Percentiles rank a stretch among this genome's conserved stretches.
Evolutionary conservation across 1,140 invertebrate genomes (phyloP).

Genomic region (Lordiphosa collinella): DNA sequence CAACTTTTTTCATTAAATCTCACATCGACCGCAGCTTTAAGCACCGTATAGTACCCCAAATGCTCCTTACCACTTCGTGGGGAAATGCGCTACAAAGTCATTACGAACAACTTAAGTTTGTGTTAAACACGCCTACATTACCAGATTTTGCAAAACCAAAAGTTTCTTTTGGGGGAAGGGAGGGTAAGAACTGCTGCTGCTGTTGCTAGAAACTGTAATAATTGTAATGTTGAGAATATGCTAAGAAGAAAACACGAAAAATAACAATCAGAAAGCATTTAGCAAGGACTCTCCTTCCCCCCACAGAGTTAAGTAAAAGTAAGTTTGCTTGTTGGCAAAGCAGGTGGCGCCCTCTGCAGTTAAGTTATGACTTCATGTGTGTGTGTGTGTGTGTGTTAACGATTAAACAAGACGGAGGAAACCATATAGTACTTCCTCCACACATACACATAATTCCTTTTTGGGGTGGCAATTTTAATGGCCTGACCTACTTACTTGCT

Average conservation of each 20-base stretch:
- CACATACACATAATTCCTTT: constrained; percentile 36
- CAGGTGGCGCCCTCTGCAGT: constrained; percentile 51
- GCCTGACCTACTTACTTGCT: constrained; percentile 64
- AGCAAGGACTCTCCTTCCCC: constrained; percentile 63
- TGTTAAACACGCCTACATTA: constrained; percentile 72
- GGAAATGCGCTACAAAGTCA: constrained; percentile 53
- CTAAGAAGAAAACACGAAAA: constrained; percentile 63
- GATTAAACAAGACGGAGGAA: constrained; percentile 66
- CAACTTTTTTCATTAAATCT: constrained; percentile 70
- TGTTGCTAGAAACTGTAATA: constrained; percentile 53
- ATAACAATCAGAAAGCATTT: constrained; percentile 79
- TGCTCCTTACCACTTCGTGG: not conserved
- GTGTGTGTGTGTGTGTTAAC: constrained; percentile 34
- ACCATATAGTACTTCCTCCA: constrained; percentile 29
- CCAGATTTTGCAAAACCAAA: constrained; percentile 64
- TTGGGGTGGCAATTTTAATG: constrained; percentile 59
- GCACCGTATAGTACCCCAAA: constrained; percentile 1
- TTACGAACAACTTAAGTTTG: constrained; percentile 75
- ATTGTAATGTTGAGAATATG: constrained; percentile 63
- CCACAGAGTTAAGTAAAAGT: constrained; percentile 23
- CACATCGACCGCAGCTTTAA: constrained; percentile 32
- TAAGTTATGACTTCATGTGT: constrained; percentile 26
- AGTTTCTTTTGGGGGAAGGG: constrained; percentile 32
- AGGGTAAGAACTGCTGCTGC: not conserved
- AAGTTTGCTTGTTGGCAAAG: constrained; percentile 22